A percentile compares a stretch with the other conserved stretches of the same genome.
These are phyloP conservation scores for Erythrolamprus reginae DNA, from an alignment of 2,113 vertebrate species.

Conservation along the genomic window DNA sequence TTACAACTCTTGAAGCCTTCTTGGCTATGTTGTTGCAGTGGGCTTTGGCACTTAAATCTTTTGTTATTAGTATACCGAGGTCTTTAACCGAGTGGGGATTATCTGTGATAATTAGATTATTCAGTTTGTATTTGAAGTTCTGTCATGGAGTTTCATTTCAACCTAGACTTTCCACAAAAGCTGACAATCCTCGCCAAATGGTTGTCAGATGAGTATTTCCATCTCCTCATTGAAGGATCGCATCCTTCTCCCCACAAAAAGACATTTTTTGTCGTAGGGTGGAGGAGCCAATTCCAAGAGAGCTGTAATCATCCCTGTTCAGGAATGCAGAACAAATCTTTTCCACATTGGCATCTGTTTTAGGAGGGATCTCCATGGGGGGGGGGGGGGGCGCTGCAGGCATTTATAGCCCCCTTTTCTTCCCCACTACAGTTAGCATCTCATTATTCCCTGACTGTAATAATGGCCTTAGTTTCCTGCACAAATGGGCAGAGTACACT, in stretches of 20 bases:
- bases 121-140: too few species aligned
- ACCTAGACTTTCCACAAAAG: not conserved
- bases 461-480: not conserved
- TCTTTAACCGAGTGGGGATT: too few species aligned
- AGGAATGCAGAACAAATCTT: constrained; percentile 73
- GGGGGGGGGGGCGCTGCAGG: not conserved
- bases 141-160: not conserved
- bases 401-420: not conserved
- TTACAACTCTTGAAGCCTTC: too few species aligned
- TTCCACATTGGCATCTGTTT: constrained; percentile 62
- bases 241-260: not conserved
- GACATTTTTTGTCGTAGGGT: not conserved
- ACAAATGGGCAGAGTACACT: constrained; percentile 25
- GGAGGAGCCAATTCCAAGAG: constrained; percentile 12
- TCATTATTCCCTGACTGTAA: not conserved
- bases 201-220: not conserved
- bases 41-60: too few species aligned
- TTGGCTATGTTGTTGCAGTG: too few species aligned
- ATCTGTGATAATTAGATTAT: too few species aligned
- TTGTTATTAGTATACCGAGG: too few species aligned
- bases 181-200: not conserved
- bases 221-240: not conserved
- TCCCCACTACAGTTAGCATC: constrained; percentile 13
- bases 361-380: not conserved
- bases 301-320: constrained; percentile 24